phyloP scores from a whole-genome alignment of 2,888 invertebrate species.

The Chrysolina americana region DNA sequence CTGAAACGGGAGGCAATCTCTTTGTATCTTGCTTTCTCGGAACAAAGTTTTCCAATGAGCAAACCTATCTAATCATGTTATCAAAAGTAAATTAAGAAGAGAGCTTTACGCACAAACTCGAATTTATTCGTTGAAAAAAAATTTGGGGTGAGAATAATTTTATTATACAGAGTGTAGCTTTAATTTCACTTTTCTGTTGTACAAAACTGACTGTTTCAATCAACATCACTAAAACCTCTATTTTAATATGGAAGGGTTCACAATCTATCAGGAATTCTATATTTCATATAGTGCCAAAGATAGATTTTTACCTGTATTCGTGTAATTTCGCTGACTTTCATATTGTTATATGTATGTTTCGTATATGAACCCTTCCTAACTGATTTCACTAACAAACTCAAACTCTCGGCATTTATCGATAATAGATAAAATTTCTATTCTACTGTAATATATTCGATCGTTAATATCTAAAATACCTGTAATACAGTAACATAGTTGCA shows the following conservation, averaged over 20 bases:
- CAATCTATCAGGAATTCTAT: neutral
- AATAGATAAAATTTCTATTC: conserved; percentile 2
- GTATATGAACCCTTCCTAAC: conserved; percentile 5
- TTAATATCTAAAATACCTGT: conserved; percentile 9
- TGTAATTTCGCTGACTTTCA: no score
- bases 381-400: neutral
- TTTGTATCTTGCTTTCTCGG: no score
- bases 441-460: conserved; percentile 7
- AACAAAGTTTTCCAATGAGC: no score
- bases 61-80: no score
- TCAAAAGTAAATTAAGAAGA: no score
- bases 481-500: neutral
- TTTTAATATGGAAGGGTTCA: neutral
- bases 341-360: neutral
- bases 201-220: neutral
- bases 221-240: conserved; percentile 9
- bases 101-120: neutral
- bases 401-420: neutral
- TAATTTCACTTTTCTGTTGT: neutral
- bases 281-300: neutral
- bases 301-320: neutral
- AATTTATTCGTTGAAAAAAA: neutral
- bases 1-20: no score
- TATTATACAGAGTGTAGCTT: neutral
- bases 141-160: neutral